phyloP scores from a whole-genome alignment of 2,113 vertebrate genomes.

The Tylochromis polylepis region DNA sequence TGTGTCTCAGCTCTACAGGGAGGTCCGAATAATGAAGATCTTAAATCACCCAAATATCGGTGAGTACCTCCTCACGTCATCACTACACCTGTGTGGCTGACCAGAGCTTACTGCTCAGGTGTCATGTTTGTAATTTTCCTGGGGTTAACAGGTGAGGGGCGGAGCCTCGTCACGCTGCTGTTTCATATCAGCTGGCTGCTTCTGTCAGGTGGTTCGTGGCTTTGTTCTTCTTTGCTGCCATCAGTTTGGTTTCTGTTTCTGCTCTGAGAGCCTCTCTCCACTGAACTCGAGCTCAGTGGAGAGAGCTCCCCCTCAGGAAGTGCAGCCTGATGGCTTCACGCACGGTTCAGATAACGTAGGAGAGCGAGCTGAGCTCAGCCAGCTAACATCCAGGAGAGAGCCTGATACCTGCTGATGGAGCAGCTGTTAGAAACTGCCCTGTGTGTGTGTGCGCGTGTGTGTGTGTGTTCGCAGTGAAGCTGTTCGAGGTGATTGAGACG shows the following conservation, averaged over 20 bases:
- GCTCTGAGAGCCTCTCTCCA: neutral
- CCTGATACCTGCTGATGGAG: too few relatives aligned
- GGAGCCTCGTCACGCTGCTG: neutral
- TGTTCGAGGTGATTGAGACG: constrained; percentile 40
- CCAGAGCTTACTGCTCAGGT: neutral
- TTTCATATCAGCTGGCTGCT: neutral
- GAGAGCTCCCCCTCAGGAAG: neutral
- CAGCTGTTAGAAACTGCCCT: too few relatives aligned
- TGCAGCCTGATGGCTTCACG: neutral
- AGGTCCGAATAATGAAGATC: constrained; percentile 44
- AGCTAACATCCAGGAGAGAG: too few relatives aligned
- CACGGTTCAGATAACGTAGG: neutral
- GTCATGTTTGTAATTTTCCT: neutral
- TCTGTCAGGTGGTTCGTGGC: neutral
- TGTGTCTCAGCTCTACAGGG: constrained; percentile 27
- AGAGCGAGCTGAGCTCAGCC: neutral
- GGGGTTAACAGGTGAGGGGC: neutral
- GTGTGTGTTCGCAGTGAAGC: constrained; percentile 17
- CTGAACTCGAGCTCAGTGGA: neutral
- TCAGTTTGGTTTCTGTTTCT: neutral
- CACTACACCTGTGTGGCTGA: neutral
- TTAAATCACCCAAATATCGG: constrained; percentile 44
- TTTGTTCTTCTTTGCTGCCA: neutral
- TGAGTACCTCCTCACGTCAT: neutral
- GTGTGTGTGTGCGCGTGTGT: too few relatives aligned